Conservation (phyloP, 2,113 vertebrate genomes). For the Sorex araneus region DNA sequence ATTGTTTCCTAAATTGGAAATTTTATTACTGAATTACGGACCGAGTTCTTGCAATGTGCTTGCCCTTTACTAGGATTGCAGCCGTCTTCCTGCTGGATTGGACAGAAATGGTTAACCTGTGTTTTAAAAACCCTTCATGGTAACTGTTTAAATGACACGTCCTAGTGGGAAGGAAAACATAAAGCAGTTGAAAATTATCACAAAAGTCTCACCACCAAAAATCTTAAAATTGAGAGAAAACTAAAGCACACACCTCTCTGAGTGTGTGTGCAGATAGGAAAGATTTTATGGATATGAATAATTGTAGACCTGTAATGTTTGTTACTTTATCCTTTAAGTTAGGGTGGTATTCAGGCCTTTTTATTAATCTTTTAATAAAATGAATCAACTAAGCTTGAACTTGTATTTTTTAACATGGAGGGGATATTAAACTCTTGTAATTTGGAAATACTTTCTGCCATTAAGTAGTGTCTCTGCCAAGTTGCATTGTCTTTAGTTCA, state of each 20-base stretch:
- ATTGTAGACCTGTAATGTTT: neutral
- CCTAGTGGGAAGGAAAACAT: neutral
- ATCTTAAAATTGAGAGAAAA: neutral
- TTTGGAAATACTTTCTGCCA: conserved; percentile 21
- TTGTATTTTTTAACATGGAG: conserved; percentile 54
- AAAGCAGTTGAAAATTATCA: conserved; percentile 8
- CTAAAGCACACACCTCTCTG: neutral
- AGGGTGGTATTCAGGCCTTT: neutral
- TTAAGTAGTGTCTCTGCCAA: conserved; percentile 17
- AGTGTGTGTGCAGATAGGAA: neutral
- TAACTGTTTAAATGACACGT: conserved; percentile 48
- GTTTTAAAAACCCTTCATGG: conserved; percentile 15
- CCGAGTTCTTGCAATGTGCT: conserved; percentile 17
- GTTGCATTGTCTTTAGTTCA: conserved; percentile 24
- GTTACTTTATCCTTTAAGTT: conserved; percentile 33
- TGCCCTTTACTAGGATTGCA: conserved; percentile 7
- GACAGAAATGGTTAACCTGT: neutral
- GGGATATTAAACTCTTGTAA: conserved; percentile 31
- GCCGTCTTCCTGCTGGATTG: neutral
- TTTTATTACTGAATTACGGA: neutral
- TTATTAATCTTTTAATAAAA: conserved; percentile 45
- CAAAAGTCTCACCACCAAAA: neutral
- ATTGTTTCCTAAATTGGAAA: conserved; percentile 46
- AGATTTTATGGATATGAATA: conserved; percentile 15
- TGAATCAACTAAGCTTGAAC: conserved; percentile 52